These are phyloP conservation scores for Pelodiscus sinensis DNA, from an alignment of 2,113 vertebrate genomes.

Conservation along the genomic window DNA sequence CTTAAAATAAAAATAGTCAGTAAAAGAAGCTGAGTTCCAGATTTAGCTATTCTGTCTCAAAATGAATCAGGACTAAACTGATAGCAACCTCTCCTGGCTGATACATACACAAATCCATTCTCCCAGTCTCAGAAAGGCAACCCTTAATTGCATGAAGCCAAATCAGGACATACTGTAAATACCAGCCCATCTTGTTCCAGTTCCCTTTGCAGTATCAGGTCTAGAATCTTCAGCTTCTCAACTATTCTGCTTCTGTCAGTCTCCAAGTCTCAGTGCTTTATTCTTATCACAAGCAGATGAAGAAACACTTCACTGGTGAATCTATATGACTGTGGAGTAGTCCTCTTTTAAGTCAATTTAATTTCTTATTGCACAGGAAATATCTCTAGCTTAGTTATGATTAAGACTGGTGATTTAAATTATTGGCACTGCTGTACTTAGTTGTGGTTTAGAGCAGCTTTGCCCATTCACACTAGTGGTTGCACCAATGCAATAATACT, in stretches of 20 bases:
- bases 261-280: background rate
- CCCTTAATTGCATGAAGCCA: background rate
- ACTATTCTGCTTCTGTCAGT: constrained; percentile 1
- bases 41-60: background rate
- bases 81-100: background rate
- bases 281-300: background rate
- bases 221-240: background rate
- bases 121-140: background rate
- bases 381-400: background rate
- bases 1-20: background rate
- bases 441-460: constrained; percentile 39
- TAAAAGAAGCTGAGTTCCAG: background rate
- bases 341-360: background rate
- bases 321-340: background rate
- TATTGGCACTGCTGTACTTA: background rate
- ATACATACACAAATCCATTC: background rate
- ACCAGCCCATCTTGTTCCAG: background rate
- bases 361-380: background rate
- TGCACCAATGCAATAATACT: background rate
- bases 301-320: background rate
- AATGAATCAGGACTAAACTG: background rate
- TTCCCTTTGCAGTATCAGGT: background rate
- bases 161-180: background rate
- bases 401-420: background rate
- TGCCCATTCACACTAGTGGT: constrained; percentile 4